Conservation (phyloP, 1,140 invertebrate species). For the Drosophila kohkoa region DNA sequence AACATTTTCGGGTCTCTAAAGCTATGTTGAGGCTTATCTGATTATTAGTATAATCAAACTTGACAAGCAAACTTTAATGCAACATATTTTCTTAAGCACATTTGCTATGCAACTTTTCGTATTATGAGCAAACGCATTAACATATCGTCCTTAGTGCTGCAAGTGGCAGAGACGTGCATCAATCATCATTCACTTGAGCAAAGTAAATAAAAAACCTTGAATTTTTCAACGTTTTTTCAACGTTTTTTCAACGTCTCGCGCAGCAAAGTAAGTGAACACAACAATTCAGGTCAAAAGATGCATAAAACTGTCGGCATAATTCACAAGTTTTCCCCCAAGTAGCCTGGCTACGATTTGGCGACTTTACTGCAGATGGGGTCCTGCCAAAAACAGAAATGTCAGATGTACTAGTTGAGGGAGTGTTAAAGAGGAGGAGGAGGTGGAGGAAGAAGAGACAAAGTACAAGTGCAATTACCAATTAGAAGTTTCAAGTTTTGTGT, state of each 20-base stretch:
- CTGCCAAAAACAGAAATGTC: slow-evolving; percentile 1
- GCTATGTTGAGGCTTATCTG: too few species aligned
- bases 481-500: slow-evolving; percentile 55
- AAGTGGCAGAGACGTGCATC: slow-evolving; percentile 26
- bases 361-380: slow-evolving; percentile 14
- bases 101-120: background rate
- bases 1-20: too few species aligned
- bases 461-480: slow-evolving; percentile 72
- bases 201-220: slow-evolving; percentile 23
- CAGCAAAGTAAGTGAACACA: slow-evolving; percentile 5
- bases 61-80: too few species aligned
- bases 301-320: slow-evolving; percentile 64
- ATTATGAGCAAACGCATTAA: background rate
- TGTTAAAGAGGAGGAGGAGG: background rate
- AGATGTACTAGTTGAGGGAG: background rate
- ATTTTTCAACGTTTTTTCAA: slow-evolving; percentile 6
- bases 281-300: slow-evolving; percentile 43
- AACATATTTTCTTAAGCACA: too few species aligned
- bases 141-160: background rate
- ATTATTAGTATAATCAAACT: too few species aligned
- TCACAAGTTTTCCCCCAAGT: slow-evolving; percentile 53
- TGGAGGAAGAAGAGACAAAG: slow-evolving; percentile 9
- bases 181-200: slow-evolving; percentile 20
- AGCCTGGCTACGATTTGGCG: slow-evolving; percentile 39
- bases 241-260: background rate